Base-by-base conservation (phyloP, 2,888 invertebrate genomes). In the Plebejus argus region DNA sequence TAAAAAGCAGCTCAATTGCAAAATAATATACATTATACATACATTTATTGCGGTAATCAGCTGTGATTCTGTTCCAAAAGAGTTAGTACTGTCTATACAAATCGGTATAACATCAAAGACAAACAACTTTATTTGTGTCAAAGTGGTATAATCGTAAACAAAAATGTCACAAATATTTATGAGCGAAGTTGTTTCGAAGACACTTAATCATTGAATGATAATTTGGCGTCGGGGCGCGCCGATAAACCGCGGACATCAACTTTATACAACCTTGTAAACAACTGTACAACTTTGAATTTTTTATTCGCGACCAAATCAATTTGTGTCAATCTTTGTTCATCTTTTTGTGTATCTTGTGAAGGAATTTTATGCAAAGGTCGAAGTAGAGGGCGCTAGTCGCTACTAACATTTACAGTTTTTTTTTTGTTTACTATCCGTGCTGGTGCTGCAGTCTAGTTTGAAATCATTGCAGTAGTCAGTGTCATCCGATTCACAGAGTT, bases 201-300 rank as follows among this genome's bases (percentile, higher is more conserved):
- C 78, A 77, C 78, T 78, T 76, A 79, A 78, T 79, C 78, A 78
- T 80, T 80, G 78, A 79, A 81, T 80, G 79, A 81, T 79, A 80
- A 79, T 79, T 77, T 56, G 78, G 70, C 77, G 81, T 79, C 80
- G 78, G 79, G 77, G 76, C 79, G 76, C 70, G 71, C 7, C 72
- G 72, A 71, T 71, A 71, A 70, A 35, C 76, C 71, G 53, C 77
- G 72, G 45, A 49, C 72, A 49, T 72, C 49, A 45, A 45, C 20
- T 72, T 72, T 72, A 72, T 49, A 23, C 28, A 20, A 23, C 23
- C 12, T 20, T 23, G 72, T 72, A 72, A 72, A 72, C 72, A 72
- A 71, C 71, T 71, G 5, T 20, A 72, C 10, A 39, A 49, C 20
- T 72, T 45, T n/a, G 15, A 72, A 20, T 45, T 20, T 45, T 71